Evolutionary conservation across 1,140 invertebrate genomes (phyloP), one percentile per base, ranked within the genome.

Genomic region (Aphaenogaster floridana): DNA sequence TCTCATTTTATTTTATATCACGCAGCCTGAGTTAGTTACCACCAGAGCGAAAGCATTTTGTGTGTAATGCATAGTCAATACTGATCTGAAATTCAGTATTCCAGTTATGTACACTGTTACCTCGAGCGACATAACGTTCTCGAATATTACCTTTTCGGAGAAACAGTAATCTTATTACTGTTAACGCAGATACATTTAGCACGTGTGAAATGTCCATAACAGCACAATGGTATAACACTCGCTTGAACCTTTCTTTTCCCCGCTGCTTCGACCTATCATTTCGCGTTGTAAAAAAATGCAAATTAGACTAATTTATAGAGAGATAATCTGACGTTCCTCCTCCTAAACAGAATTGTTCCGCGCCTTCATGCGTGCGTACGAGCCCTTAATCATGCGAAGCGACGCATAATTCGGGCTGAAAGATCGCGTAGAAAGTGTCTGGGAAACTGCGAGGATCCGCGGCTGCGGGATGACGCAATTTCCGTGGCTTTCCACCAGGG

Each of bases 351-450:
- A 59, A 83, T 68, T 57, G 36, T 83, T 68, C n/a, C 21, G n/a
- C 59, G 21, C 1, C 68, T 64, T 52, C 48, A 21, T 15, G 13
- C 45, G 52, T 4, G 17, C 36, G 7, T 1, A 21, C 21, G 21
- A 34, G 17, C 52, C 72, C 42, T 87, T 90, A 89, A 87, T 54
- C 66, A 87, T 76, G 86, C 88, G 78, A 90, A 90, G 52, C 17
- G 48, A 57, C 34, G 45, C 66, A 63, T 61, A 72, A 34, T 57
- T 63, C 39, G 39, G 63, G 39, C 57, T 28, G 86, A 71, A 83
- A 72, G 68, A 86, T 88, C 54, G 77, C 57, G 52, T 90, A 90
- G 90, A 91, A 91, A 91, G 89, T 83, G 90, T 79, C 89, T 90
- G 90, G 89, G 89, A 91, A 91, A 90, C 89, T 81, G 76, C 54